Percentiles rank a stretch among this genome's conserved stretches.
These are phyloP conservation scores for Chionoecetes opilio DNA, from an alignment of 1,140 invertebrate species.

Conservation along the genomic window DNA sequence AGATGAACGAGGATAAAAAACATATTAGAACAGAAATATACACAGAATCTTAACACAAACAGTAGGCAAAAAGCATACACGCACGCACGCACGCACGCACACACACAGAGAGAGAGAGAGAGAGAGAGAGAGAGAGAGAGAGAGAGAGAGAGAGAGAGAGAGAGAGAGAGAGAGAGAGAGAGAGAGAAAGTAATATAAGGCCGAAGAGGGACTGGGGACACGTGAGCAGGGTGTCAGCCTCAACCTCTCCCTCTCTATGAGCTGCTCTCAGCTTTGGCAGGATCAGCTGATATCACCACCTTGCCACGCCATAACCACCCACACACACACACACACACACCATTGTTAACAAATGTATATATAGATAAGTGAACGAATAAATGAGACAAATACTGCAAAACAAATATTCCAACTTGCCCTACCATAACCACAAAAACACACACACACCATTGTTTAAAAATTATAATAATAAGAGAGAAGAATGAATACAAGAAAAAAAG, in stretches of 20 bases:
- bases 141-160: conserved; percentile 50
- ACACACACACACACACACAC: too few species aligned
- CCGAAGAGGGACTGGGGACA: neutral
- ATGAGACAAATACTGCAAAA: neutral
- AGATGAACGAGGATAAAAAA: too few species aligned
- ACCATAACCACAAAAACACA: neutral
- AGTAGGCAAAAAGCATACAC: too few species aligned
- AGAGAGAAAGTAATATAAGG: neutral
- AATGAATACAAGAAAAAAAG: too few species aligned
- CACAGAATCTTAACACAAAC: too few species aligned
- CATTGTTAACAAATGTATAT: neutral
- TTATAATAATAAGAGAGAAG: too few species aligned
- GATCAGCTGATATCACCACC: conserved; percentile 24
- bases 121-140: conserved; percentile 20
- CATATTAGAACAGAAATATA: too few species aligned
- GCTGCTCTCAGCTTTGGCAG: neutral
- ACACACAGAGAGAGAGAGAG: neutral
- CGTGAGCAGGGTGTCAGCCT: neutral
- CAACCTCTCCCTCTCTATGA: neutral
- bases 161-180: conserved; percentile 33
- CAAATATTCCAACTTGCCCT: neutral
- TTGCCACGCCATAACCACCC: neutral
- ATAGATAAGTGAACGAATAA: neutral
- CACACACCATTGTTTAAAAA: too few species aligned
- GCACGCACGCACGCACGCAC: too few species aligned